phyloP scores from a whole-genome alignment of 1,140 invertebrate species.

The Lordiphosa collinella region DNA sequence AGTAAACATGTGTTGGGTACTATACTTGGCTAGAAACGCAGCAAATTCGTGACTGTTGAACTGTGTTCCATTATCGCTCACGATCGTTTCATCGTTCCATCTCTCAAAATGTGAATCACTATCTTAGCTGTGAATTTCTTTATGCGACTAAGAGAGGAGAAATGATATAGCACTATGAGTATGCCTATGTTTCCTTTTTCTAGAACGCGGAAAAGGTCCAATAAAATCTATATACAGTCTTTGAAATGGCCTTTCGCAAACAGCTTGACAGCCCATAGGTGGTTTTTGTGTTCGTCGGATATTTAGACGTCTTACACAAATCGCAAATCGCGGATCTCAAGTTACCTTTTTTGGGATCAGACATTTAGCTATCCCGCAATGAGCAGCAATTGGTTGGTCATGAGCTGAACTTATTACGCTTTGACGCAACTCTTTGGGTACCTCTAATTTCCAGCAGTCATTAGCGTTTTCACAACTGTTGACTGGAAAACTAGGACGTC shows the following conservation, averaged over 20 bases:
- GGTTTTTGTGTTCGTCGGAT: no score
- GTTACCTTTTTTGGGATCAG: no score
- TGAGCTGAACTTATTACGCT: not conserved
- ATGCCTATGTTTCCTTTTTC: no score
- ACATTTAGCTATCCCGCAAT: slow-evolving; percentile 1
- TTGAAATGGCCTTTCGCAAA: no score
- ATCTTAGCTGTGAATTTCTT: not conserved
- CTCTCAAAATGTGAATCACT: not conserved
- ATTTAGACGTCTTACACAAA: no score
- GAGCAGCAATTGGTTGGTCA: not conserved
- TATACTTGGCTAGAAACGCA: not conserved
- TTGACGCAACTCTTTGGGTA: not conserved
- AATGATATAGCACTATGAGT: no score
- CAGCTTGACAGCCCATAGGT: no score
- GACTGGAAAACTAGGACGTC: not conserved
- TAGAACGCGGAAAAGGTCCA: no score
- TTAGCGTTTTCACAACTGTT: not conserved
- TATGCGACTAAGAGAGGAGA: no score
- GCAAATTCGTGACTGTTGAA: slow-evolving; percentile 3
- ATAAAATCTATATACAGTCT: no score
- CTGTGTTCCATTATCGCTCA: slow-evolving; percentile 3
- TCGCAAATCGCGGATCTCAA: no score
- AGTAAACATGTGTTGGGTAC: slow-evolving; percentile 5
- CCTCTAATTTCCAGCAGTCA: slow-evolving; percentile 3
- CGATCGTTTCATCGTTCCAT: not conserved